Evolutionary conservation across 1,140 invertebrate species (phyloP), one percentile per base, ranked within the genome.

Genomic region (Drosophila burlai): DNA sequence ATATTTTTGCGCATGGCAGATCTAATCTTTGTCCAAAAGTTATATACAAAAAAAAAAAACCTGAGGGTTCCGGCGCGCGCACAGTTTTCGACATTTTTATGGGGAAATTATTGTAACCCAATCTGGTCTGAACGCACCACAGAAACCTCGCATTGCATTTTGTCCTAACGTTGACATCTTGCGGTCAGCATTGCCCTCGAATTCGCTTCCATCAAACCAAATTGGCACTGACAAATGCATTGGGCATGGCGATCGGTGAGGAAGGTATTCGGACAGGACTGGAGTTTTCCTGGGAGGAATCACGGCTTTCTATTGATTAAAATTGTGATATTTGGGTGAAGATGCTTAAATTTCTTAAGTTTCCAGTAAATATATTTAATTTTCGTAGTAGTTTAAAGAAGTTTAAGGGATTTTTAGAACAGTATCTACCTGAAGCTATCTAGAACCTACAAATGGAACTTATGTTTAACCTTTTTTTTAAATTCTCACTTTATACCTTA

Each of bases 1-100:
- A 89, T 87, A 89, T 87, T 86, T 86, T 87, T 87, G 84, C 81
- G 81, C 83, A 77, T 89, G 84, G 85, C 83, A 87, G 83, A 87
- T 87, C 83, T 87, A 87, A 87, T 87, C 83, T 87, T 65, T 83
- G 77, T 87, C 73, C 77, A 49, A 74, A 66, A 60, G 47, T 26
- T 9, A 47, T 46, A 46, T 29, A 13, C 26, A 54, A 21, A 21
- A 4, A 36, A 36, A 36, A 36, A 26, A 16, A 18, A 18, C 59
- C 46, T 42, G 49, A 80, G 84, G 81, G 84, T 87, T 86, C 79
- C 71, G 66, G 45, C 55, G 65, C 43, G 73, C 52, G 74, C 68
- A 71, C 68, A 67, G 71, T 79, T 85, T 86, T 85, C 68, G 84
- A 87, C 83, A 89, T 89, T 87, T 87, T 87, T 87, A 87, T 87